Conservation (phyloP, 1,140 invertebrate species). For the Brachionus plicatilis region DNA sequence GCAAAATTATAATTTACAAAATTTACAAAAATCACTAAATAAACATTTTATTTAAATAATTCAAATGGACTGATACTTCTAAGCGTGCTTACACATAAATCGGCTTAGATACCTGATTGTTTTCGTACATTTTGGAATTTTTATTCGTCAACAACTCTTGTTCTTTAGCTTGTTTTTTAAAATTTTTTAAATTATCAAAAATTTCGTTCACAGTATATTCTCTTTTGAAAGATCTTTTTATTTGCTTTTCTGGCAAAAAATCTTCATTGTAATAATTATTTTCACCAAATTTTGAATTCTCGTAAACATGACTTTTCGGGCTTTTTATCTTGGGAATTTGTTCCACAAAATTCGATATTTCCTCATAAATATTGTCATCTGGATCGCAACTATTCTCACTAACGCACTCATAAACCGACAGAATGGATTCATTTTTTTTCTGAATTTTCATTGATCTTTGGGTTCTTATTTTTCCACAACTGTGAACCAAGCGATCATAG, state of each 20-base stretch:
- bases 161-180: constrained; percentile 31
- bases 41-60: not conserved
- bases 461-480: not conserved
- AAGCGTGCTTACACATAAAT: constrained; percentile 21
- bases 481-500: not conserved
- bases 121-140: not conserved
- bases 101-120: not conserved
- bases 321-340: not conserved
- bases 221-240: not conserved
- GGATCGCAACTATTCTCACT: not conserved
- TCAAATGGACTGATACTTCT: not conserved
- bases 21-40: not conserved
- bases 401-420: not conserved
- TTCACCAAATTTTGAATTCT: not conserved
- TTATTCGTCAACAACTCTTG: constrained; percentile 26
- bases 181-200: constrained; percentile 33
- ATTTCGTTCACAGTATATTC: constrained; percentile 30
- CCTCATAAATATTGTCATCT: constrained; percentile 22
- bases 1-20: not conserved
- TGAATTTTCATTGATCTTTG: not conserved
- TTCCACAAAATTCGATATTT: constrained; percentile 13
- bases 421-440: not conserved
- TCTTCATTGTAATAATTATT: not conserved
- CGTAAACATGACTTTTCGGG: not conserved
- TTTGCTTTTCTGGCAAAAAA: not conserved